phyloP scores from a whole-genome alignment of 2,113 vertebrate genomes.

The Cnemophilus loriae region DNA sequence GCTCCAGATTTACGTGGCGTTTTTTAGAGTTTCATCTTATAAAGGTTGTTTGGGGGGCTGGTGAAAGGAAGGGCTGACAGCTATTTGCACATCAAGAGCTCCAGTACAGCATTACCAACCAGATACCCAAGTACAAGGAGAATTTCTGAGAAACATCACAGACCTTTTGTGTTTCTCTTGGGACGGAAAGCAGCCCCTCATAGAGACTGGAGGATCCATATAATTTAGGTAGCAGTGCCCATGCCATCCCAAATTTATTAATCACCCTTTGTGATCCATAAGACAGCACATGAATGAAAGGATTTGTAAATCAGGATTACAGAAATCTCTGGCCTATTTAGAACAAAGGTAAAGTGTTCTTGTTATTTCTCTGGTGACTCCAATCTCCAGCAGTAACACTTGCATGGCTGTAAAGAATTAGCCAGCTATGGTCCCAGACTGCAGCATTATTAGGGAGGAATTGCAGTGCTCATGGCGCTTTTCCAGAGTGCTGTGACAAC shows the following conservation, averaged over 20 bases:
- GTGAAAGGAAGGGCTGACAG: not conserved
- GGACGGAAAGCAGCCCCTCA: not conserved
- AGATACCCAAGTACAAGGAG: not conserved
- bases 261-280: not conserved
- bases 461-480: fast-evolving
- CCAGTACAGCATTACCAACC: not conserved
- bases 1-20: fast-evolving
- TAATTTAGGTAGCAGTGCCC: not conserved
- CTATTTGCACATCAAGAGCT: not conserved
- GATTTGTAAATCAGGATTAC: not conserved
- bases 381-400: not conserved
- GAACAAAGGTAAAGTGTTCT: not conserved
- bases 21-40: not conserved
- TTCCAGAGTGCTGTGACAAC: not conserved
- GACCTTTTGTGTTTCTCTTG: not conserved
- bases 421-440: not conserved
- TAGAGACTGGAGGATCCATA: fast-evolving
- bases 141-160: not conserved
- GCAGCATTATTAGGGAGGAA: not conserved
- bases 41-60: not conserved
- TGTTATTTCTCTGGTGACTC: not conserved
- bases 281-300: not conserved
- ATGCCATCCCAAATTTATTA: not conserved
- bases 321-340: not conserved
- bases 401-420: not conserved